Evolutionary conservation across 2,888 invertebrate genomes (phyloP), one percentile per base, ranked within the genome.

Genomic region (Drosophila crucigera): DNA sequence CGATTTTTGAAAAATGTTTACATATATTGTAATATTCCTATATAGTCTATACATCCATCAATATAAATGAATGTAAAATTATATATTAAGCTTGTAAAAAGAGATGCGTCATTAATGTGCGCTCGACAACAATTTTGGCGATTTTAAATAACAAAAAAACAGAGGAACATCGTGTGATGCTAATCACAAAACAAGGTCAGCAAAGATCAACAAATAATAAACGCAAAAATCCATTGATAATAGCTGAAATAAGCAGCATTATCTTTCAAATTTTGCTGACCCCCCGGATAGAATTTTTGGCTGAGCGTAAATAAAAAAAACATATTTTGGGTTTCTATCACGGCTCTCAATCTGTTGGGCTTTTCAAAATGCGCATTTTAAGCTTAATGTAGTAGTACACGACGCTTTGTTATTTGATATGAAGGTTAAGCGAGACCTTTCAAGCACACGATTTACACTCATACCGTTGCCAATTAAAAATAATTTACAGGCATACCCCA

Each of bases 171-270:
- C 73, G 81, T 75, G 81, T 83, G 79, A 79, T 86, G 79, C 58
- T 70, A 80, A 80, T 77, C 82, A 61, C 75, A 88, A 88, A 47
- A 82, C 82, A 78, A 83, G 83, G 90, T 85, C 87, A 74, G 68
- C 54, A 73, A 86, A 90, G 91, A 83, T 91, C 92, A 91, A 91
- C 78, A 80, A 79, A 88, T 88, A 73, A 76, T 70, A 82, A 76
- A 76, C 25, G 77, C 68, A 68, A 71, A 82, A 76, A 60, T 78
- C 77, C 73, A 66, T 77, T 75, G 55, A 85, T 78, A 72, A 63
- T 68, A 72, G 56, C 72, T 76, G 56, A 89, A 87, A 84, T 58
- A 89, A 70, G 67, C 65, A 35, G 19, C 66, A 89, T 88, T 87
- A 90, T 85, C 88, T 75, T 78, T 55, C 14, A 76, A 82, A 75